Evolutionary conservation across 2,113 vertebrate species (phyloP), one percentile per base, ranked within the genome.

Genomic region (Cariama cristata): DNA sequence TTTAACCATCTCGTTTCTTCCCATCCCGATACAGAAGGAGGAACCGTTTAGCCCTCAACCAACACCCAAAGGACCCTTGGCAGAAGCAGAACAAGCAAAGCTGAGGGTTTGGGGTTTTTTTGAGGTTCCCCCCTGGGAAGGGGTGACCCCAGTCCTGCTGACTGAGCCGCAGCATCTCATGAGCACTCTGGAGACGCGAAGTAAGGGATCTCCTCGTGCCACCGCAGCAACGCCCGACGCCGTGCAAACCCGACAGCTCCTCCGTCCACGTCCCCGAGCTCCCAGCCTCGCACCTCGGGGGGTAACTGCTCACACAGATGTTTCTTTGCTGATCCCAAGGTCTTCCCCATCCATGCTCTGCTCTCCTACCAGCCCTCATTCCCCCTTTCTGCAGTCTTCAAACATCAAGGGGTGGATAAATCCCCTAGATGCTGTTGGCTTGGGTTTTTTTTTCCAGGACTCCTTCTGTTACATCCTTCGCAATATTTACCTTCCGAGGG

Each of bases 401-500:
- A 52, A 73, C 45, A 66, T 45, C 45, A 87, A 87, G n/a, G 11
- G 50, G 30, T 53, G n/a, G 74, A 40, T 69, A 71, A 90, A 79
- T 14, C 50, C 68, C 50, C n/a, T 9, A 23, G 32, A 35, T 14
- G 21, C 35, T 33, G 23, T 8, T 49, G 32, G 35, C 26, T 88
- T 44, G 16, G 2, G 8, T 45, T 5, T 63, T 66, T 35, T 15
- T 12, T 15, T 12, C 4, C 49, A 85, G 50, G 26, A 67, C 56
- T 79, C 16, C 60, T 64, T 22, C 62, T 66, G 52, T 66, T 67
- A 56, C 56, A 50, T 35, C 71, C 88, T 63, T 33, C 42, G 60
- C 82, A 82, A 7, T 68, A 90, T 80, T 96, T 95, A 93, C 88
- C 79, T 93, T 83, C 18, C 1, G 4, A 83, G 56, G 83, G 28